These are phyloP conservation scores for Drosophila nasuta DNA, from an alignment of 1,140 invertebrate genomes.

Conservation along the genomic window DNA sequence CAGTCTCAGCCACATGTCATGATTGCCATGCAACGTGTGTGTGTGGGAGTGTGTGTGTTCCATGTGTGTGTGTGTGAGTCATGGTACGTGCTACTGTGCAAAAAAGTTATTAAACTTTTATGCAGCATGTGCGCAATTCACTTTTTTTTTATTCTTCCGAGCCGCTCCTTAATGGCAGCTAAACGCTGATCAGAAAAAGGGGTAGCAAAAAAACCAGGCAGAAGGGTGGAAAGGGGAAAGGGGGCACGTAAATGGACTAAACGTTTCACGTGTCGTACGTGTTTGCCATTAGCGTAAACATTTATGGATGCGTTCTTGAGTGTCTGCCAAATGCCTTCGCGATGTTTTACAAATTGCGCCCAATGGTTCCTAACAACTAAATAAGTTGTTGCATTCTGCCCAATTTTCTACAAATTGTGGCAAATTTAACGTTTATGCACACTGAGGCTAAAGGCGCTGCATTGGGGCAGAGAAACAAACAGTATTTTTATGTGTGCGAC, in stretches of 20 bases:
- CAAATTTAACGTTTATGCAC: constrained; percentile 31
- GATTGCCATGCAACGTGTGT: constrained; percentile 52
- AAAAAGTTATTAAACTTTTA: constrained; percentile 77
- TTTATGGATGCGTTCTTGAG: constrained; percentile 66
- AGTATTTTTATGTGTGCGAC: constrained; percentile 4
- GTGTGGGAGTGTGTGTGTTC: constrained; percentile 49
- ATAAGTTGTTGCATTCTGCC: constrained; percentile 49
- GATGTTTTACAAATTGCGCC: constrained; percentile 27
- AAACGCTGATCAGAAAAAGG: not conserved
- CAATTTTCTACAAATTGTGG: constrained; percentile 58
- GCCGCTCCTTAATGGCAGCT: constrained; percentile 38
- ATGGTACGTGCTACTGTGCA: constrained; percentile 80
- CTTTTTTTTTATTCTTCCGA: constrained; percentile 31
- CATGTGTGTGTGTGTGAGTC: constrained; percentile 67
- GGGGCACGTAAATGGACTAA: constrained; percentile 7
- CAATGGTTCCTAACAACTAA: constrained; percentile 49
- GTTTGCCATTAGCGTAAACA: constrained; percentile 72
- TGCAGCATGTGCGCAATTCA: constrained; percentile 48
- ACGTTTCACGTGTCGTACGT: constrained; percentile 66
- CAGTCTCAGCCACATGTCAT: constrained; percentile 78
- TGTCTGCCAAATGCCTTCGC: constrained; percentile 61
- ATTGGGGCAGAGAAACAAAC: constrained; percentile 26
- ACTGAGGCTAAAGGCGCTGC: not conserved
- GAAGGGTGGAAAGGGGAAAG: not conserved
- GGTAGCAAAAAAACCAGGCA: not conserved